These are phyloP conservation scores for Halictus rubicundus DNA, from an alignment of 1,140 invertebrate genomes.

Conservation along the genomic window DNA sequence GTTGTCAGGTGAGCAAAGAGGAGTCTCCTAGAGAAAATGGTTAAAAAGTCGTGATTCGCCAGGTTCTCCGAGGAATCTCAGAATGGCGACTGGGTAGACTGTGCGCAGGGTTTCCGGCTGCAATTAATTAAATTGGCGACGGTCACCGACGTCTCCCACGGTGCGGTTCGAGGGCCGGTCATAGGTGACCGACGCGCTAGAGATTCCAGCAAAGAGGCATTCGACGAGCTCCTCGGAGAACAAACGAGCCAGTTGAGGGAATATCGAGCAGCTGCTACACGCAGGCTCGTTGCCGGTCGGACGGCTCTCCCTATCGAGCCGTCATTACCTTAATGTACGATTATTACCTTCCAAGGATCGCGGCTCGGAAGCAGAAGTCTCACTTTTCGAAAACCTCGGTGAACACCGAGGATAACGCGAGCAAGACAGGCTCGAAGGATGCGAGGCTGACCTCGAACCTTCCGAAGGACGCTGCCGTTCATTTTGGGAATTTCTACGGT, in stretches of 20 bases:
- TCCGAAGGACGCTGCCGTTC: slow-evolving; percentile 51
- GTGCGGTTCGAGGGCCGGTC: no score
- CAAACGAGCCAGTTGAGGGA: background rate
- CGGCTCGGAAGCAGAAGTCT: background rate
- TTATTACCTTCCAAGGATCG: slow-evolving; percentile 14
- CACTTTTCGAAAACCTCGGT: background rate
- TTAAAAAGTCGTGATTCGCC: no score
- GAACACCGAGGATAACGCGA: background rate
- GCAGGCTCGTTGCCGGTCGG: background rate
- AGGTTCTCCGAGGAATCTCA: no score
- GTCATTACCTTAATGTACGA: slow-evolving; percentile 5
- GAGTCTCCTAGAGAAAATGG: no score
- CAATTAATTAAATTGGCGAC: no score
- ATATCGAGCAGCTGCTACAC: slow-evolving; percentile 5
- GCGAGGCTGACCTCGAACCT: background rate
- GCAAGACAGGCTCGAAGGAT: background rate
- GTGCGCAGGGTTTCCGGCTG: no score
- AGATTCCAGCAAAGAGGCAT: background rate
- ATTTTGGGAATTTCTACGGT: slow-evolving; percentile 65
- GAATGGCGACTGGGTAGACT: no score
- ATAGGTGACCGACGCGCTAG: background rate
- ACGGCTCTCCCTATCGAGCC: background rate
- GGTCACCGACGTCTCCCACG: no score
- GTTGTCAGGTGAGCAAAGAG: no score
- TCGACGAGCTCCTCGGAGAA: slow-evolving; percentile 13